phyloP scores from a whole-genome alignment of 2,113 vertebrate species.

The Salminus brasiliensis region DNA sequence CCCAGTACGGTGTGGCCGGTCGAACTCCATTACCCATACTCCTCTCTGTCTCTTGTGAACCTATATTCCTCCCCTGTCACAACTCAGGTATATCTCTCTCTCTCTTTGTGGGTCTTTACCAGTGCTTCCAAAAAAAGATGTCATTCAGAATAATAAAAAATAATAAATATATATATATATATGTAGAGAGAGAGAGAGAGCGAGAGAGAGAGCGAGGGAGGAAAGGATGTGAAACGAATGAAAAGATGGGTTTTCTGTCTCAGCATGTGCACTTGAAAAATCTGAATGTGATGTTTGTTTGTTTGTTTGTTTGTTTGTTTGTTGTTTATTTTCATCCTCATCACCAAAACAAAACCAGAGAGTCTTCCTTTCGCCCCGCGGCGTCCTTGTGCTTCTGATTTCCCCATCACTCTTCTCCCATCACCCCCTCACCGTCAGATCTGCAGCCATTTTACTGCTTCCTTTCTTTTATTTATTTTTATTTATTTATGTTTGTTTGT shows the following conservation, averaged over 20 bases:
- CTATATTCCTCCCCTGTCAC: conserved; percentile 45
- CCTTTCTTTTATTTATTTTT: not conserved
- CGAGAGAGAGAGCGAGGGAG: conserved; percentile 20
- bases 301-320: not conserved
- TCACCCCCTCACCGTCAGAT: conserved; percentile 12
- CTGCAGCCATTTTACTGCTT: not conserved
- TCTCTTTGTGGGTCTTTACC: conserved; percentile 46
- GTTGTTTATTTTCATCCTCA: conserved; percentile 20
- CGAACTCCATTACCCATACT: conserved; percentile 27
- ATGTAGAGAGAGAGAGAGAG: too few relatives aligned
- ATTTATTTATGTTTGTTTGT: not conserved
- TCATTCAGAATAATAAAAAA: conserved; percentile 29
- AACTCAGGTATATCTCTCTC: conserved; percentile 56
- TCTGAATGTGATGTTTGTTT: conserved; percentile 39
- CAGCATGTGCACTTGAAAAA: conserved; percentile 49
- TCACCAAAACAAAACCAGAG: not conserved
- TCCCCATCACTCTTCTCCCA: not conserved
- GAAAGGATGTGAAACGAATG: not conserved
- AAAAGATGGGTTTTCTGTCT: conserved; percentile 18
- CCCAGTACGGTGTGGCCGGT: not conserved
- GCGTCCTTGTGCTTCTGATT: conserved; percentile 1
- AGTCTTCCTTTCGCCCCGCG: conserved; percentile 43
- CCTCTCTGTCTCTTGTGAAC: conserved; percentile 31
- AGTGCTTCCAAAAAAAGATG: conserved; percentile 60
- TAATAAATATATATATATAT: too few relatives aligned